A percentile compares a stretch with the other conserved stretches of the same genome.
phyloP scores from a whole-genome alignment of 2,888 invertebrate genomes.

The Micropterix aruncella region DNA sequence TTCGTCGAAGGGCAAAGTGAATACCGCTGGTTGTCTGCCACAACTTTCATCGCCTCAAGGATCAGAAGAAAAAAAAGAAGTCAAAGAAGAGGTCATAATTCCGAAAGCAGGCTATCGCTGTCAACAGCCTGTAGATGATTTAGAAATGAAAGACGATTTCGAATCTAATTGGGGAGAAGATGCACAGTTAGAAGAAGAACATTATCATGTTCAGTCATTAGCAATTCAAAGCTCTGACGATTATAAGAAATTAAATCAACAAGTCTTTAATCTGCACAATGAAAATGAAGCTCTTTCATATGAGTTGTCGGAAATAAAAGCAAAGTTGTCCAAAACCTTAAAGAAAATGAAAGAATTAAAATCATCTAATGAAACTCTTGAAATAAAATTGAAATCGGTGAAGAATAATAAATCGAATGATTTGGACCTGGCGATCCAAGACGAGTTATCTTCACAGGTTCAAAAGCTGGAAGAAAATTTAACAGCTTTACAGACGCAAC shows the following conservation, averaged over 20 bases:
- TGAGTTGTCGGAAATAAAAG: conserved; percentile 49
- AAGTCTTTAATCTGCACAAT: conserved; percentile 40
- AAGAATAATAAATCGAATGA: conserved; percentile 42
- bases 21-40: conserved; percentile 11
- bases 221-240: conserved; percentile 12
- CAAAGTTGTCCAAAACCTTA: conserved; percentile 63
- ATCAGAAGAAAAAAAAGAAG: conserved; percentile 13
- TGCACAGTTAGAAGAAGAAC: conserved; percentile 25
- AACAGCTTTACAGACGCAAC: conserved; percentile 40
- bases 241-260: conserved; percentile 35
- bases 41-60: conserved; percentile 10
- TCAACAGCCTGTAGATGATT: conserved; percentile 22
- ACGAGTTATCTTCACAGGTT: conserved; percentile 61
- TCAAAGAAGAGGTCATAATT: conserved; percentile 26
- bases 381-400: conserved; percentile 36
- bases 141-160: conserved; percentile 15
- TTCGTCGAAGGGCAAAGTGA: conserved; percentile 13
- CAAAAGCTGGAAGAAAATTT: conserved; percentile 48
- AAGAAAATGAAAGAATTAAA: conserved; percentile 79
- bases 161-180: conserved; percentile 29
- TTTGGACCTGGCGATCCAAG: conserved; percentile 65
- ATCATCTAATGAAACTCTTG: conserved; percentile 44
- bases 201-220: conserved; percentile 17
- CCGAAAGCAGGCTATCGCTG: conserved; percentile 41
- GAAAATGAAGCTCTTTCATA: conserved; percentile 42